A percentile compares a stretch with the other conserved stretches of the same genome.
Evolutionary conservation across 2,888 invertebrate species (phyloP).

Genomic region (Aradus depressus): DNA sequence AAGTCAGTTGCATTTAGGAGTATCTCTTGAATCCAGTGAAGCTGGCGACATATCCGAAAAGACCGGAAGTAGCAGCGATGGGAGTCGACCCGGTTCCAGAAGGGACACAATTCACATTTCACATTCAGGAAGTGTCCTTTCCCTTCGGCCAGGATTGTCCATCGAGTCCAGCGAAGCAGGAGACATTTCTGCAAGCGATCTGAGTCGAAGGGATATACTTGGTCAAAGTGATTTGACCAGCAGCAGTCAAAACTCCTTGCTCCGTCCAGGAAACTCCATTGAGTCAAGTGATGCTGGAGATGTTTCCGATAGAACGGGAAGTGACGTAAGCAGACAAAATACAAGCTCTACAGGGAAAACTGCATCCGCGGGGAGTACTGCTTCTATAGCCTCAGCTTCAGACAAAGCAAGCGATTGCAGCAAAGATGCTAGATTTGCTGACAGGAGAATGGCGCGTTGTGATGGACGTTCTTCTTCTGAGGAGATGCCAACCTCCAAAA

Average conservation of each 20-base stretch:
- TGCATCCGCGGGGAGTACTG: constrained; percentile 52
- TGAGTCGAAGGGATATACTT: constrained; percentile 36
- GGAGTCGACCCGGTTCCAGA: constrained; percentile 29
- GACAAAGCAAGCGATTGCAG: constrained; percentile 47
- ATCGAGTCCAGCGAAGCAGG: constrained; percentile 57
- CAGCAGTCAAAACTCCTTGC: constrained; percentile 35
- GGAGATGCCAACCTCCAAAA: constrained; percentile 40
- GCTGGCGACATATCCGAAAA: constrained; percentile 45
- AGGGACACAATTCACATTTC: constrained; percentile 30
- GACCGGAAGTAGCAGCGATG: constrained; percentile 46
- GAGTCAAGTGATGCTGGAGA: constrained; percentile 58
- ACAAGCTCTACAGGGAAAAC: constrained; percentile 42
- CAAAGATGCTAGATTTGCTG: constrained; percentile 38
- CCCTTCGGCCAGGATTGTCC: constrained; percentile 51
- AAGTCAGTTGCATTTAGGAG: constrained; percentile 46
- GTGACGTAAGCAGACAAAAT: constrained; percentile 36
- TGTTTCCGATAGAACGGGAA: constrained; percentile 44
- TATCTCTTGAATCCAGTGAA: constrained; percentile 58
- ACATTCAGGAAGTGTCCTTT: constrained; percentile 34
- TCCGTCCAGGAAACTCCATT: constrained; percentile 53
- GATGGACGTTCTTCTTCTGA: constrained; percentile 51
- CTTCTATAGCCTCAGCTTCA: constrained; percentile 46
- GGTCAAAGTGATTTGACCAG: constrained; percentile 38
- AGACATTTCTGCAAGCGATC: constrained; percentile 39
- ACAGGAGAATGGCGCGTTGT: constrained; percentile 38